Percentiles rank a stretch among this genome's conserved stretches.
These are phyloP conservation scores for Acropternis orthonyx DNA, from an alignment of 2,797 vertebrate species.

Conservation along the genomic window DNA sequence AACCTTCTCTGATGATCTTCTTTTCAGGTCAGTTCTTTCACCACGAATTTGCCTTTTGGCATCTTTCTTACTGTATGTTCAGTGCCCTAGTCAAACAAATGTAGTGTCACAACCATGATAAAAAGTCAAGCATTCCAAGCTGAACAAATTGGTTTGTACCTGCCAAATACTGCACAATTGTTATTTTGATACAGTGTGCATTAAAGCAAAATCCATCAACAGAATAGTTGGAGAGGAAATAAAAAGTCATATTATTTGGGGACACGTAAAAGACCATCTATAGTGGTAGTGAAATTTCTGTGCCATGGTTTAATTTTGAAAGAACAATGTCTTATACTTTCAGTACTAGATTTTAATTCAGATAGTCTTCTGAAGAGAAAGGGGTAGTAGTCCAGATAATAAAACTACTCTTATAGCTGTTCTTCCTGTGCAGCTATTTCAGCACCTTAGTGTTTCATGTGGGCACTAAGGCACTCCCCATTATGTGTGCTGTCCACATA, in stretches of 20 bases:
- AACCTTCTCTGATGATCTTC: neutral
- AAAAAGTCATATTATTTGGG: neutral
- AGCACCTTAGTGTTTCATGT: neutral
- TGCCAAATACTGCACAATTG: neutral
- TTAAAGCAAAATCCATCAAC: conserved; percentile 17
- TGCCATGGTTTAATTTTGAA: neutral
- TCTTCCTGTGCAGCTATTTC: neutral
- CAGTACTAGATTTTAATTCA: neutral
- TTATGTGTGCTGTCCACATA: neutral
- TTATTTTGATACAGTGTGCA: neutral
- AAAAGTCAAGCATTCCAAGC: neutral
- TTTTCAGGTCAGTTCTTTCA: conserved; percentile 1
- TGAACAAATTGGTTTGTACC: conserved; percentile 19
- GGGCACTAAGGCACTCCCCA: neutral
- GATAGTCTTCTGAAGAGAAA: neutral
- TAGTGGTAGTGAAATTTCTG: neutral
- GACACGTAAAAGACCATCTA: neutral
- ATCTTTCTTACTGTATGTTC: conserved; percentile 24
- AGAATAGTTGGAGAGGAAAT: neutral
- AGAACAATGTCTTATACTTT: neutral
- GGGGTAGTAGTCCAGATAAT: neutral
- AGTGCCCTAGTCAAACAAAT: conserved; percentile 24
- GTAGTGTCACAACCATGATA: neutral
- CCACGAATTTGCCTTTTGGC: neutral
- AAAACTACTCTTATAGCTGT: neutral